phyloP scores from a whole-genome alignment of 1,140 invertebrate genomes.

The Bombyx mandarina region DNA sequence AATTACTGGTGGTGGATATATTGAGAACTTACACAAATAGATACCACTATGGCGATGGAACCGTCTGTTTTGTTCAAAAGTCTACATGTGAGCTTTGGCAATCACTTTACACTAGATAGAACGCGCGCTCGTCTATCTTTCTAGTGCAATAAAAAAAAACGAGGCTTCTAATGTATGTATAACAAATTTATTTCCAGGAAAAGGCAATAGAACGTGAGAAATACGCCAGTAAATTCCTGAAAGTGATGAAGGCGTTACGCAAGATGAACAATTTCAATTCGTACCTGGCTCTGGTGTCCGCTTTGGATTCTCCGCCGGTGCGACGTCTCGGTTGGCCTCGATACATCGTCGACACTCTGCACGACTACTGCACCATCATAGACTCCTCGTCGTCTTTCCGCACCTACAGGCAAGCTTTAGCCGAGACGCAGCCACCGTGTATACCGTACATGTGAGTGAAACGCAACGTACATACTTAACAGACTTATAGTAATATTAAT shows the following conservation, averaged over 20 bases:
- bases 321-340: constrained; percentile 95
- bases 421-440: constrained; percentile 95
- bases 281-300: constrained; percentile 95
- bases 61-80: too few species aligned
- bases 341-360: constrained; percentile 91
- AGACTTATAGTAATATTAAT: not conserved
- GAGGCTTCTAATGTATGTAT: not conserved
- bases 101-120: too few species aligned
- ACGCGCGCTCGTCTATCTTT: too few species aligned
- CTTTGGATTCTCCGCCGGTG: constrained; percentile 96
- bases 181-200: constrained; percentile 39
- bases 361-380: constrained; percentile 95
- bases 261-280: constrained; percentile 99
- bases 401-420: constrained; percentile 93
- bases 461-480: not conserved
- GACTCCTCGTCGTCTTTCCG: constrained; percentile 97
- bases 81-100: too few species aligned
- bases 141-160: too few species aligned
- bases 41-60: too few species aligned
- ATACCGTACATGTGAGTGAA: constrained; percentile 96
- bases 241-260: constrained; percentile 97
- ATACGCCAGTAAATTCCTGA: constrained; percentile 97
- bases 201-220: constrained; percentile 96
- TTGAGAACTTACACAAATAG: too few species aligned
- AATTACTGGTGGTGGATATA: too few species aligned